phyloP scores from a whole-genome alignment of 1,140 invertebrate genomes.

The Telenomus remus region DNA sequence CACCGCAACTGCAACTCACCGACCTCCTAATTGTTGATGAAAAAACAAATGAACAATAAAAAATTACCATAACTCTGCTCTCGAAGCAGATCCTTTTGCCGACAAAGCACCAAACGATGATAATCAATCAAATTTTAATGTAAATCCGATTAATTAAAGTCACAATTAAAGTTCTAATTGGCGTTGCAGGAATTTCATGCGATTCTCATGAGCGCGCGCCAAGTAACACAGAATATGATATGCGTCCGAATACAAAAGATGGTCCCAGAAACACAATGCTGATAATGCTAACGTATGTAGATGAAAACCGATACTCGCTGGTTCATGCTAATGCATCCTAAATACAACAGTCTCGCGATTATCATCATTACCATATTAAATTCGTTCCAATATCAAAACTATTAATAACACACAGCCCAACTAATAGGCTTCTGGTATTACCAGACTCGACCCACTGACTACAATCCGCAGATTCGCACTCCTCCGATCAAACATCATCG shows the following conservation, averaged over 20 bases:
- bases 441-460: too few relatives aligned
- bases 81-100: too few relatives aligned
- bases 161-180: too few relatives aligned
- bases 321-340: conserved; percentile 47
- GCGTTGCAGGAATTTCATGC: not conserved
- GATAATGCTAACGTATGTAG: conserved; percentile 49
- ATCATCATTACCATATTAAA: conserved; percentile 48
- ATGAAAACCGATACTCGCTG: conserved; percentile 48
- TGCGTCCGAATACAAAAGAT: conserved; percentile 9
- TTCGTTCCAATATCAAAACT: conserved; percentile 32
- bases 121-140: too few relatives aligned
- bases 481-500: not conserved
- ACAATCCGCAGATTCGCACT: too few relatives aligned
- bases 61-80: too few relatives aligned
- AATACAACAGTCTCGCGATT: conserved; percentile 47
- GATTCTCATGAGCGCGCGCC: conserved; percentile 20
- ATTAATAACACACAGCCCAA: conserved; percentile 26
- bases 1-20: too few relatives aligned
- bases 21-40: too few relatives aligned
- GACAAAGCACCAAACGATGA: too few relatives aligned
- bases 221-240: conserved; percentile 26
- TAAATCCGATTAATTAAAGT: too few relatives aligned
- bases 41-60: too few relatives aligned
- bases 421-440: conserved; percentile 13
- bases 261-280: conserved; percentile 39